A percentile compares a stretch with the other conserved stretches of the same genome.
These are phyloP conservation scores for Vidua macroura DNA, from an alignment of 2,113 vertebrate species.

Conservation along the genomic window DNA sequence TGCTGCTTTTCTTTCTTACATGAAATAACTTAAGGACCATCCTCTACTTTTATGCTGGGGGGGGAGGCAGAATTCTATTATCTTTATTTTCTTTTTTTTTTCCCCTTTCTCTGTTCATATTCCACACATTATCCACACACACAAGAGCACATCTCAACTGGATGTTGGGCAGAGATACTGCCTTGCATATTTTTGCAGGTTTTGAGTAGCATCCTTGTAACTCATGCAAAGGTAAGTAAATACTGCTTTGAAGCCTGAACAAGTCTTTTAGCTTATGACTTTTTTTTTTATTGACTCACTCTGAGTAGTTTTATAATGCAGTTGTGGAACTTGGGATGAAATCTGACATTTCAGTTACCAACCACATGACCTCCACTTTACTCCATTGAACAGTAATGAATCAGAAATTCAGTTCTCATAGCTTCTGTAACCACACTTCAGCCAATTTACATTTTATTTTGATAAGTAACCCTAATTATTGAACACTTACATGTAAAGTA, in stretches of 20 bases:
- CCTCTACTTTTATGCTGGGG: not conserved
- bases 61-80: not conserved
- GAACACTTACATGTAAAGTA: not conserved
- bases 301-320: not conserved
- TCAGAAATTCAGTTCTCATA: not conserved
- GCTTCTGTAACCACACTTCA: not conserved
- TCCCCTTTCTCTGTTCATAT: not conserved
- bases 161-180: not conserved
- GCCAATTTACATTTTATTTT: not conserved
- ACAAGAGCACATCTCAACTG: not conserved
- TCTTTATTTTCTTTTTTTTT: not conserved
- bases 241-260: conserved; percentile 14
- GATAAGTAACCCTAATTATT: not conserved
- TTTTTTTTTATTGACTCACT: not conserved
- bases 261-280: not conserved
- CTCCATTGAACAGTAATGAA: not conserved
- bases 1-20: conserved; percentile 9
- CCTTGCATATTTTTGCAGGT: conserved; percentile 59
- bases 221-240: conserved; percentile 61
- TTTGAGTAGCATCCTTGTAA: conserved; percentile 50
- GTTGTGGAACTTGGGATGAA: not conserved
- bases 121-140: conserved; percentile 28
- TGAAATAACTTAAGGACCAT: conserved; percentile 20
- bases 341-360: not conserved
- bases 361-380: not conserved